Evolutionary conservation across 2,888 invertebrate species (phyloP), one percentile per base, ranked within the genome.

Genomic region (Hemithea aestivaria): DNA sequence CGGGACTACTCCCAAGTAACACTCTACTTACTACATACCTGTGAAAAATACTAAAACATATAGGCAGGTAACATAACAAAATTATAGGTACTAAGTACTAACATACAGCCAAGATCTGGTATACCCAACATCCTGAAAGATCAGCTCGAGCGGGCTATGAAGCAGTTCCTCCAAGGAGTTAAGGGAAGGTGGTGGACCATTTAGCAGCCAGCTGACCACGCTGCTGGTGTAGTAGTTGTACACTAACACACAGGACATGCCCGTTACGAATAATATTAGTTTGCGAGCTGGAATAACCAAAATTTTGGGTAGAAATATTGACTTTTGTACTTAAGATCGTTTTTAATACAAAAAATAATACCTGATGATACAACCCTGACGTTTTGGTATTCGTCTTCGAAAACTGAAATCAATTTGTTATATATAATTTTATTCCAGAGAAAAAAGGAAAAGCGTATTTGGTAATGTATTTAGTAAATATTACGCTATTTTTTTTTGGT

Each of bases 201-300:
- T 89, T 20, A 90, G 68, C 2, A 90, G 63, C 63, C 89, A 89
- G 31, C 89, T 89, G 2, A 90, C 89, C 7, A 90, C 88, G 43
- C 89, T 89, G 28, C 89, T 89, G 0, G 90, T 90, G 62, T 90
- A 90, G 64, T 89, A 90, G 58, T 89, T 89, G 64, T 88, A 90
- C 2, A 89, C 67, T 7, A 90, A 61, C 1, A 89, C 61, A 22
- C 76, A 78, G 0, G 67, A 74, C 0, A 75, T 9, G 0, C 84
- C 83, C 0, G 80, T 82, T 2, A 85, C 73, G 0, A 83, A 52
- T 1, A 80, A 46, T 1, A 74, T 67, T 0, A 78, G 35, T 40
- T 76, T 73, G 0, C 79, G 67, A 35, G 77, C 83, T 84, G 51
- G 2, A 50, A 49, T 10, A 1, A 16, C 3, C 3, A 5, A 5